Percentiles rank a stretch among this genome's conserved stretches.
Conservation (phyloP, 2,113 vertebrate species). For the Dicerorhinus sumatrensis region DNA sequence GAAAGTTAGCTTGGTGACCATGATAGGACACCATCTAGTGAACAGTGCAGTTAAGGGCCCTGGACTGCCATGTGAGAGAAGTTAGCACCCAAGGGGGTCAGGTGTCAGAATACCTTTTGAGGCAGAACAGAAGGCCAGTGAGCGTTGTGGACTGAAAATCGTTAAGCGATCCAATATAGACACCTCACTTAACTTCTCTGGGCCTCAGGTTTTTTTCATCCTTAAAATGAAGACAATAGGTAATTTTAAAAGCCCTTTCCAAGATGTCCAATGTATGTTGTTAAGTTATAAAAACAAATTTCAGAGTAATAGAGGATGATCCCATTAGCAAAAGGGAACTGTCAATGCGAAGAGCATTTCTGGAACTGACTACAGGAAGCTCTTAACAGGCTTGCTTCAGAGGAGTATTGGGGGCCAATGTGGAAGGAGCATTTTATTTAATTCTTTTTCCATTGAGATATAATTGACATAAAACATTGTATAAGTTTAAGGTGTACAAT, state of each 20-base stretch:
- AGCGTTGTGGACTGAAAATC: neutral
- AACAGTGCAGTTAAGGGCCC: neutral
- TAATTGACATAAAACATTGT: neutral
- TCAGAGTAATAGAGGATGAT: neutral
- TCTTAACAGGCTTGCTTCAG: neutral
- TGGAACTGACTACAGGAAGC: neutral
- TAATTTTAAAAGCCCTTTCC: constrained; percentile 44
- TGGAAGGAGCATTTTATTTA: neutral
- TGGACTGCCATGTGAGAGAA: neutral
- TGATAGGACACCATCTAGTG: neutral
- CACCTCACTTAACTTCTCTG: neutral
- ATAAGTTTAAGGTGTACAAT: neutral
- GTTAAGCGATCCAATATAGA: neutral
- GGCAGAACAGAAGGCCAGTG: neutral
- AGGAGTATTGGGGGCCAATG: neutral
- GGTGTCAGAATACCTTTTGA: neutral
- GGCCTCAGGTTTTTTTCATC: constrained; percentile 20
- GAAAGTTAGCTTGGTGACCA: neutral
- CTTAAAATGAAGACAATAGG: constrained; percentile 47
- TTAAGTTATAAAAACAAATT: constrained; percentile 28
- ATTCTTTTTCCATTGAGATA: neutral
- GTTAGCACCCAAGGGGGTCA: neutral
- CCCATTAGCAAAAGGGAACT: neutral
- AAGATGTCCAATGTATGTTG: neutral
- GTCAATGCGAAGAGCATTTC: neutral